Percentiles rank a stretch among this genome's conserved stretches.
Conservation (phyloP, 2,888 invertebrate species). For the Leucophenga montana region DNA sequence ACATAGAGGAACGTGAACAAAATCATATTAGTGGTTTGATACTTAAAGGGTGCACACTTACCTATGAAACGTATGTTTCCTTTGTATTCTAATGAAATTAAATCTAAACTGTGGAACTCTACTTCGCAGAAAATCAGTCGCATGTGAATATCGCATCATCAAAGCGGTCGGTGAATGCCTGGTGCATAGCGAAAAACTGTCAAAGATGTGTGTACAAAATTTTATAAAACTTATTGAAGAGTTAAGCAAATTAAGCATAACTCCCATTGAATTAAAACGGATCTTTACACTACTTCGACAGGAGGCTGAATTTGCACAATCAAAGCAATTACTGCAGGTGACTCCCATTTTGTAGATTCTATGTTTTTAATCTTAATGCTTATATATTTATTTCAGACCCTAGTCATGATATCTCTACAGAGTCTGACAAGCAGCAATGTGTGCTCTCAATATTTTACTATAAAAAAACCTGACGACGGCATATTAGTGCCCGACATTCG, state of each 20-base stretch:
- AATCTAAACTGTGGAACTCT: neutral
- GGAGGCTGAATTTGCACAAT: conserved; percentile 66
- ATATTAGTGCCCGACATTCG: conserved; percentile 76
- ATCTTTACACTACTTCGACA: conserved; percentile 72
- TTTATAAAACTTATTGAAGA: conserved; percentile 76
- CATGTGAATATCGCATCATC: conserved; percentile 75
- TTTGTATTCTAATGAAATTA: neutral
- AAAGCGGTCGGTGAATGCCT: conserved; percentile 74
- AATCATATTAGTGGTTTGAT: conserved; percentile 71
- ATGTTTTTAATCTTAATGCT: neutral
- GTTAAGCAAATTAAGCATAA: conserved; percentile 76
- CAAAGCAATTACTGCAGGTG: conserved; percentile 70
- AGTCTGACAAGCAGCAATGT: conserved; percentile 68
- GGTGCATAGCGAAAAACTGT: conserved; percentile 70
- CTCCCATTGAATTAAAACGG: conserved; percentile 76
- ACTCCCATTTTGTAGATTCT: neutral
- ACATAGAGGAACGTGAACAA: conserved; percentile 72
- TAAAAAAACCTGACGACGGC: conserved; percentile 74
- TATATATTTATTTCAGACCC: conserved; percentile 53
- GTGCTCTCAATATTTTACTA: conserved; percentile 75
- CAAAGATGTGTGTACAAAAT: conserved; percentile 73
- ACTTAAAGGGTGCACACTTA: conserved; percentile 74
- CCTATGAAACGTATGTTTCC: conserved; percentile 70
- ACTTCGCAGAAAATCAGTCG: conserved; percentile 74
- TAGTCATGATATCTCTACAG: conserved; percentile 69